phyloP scores from a whole-genome alignment of 2,888 invertebrate species.

The Drosophila melanosoma region DNA sequence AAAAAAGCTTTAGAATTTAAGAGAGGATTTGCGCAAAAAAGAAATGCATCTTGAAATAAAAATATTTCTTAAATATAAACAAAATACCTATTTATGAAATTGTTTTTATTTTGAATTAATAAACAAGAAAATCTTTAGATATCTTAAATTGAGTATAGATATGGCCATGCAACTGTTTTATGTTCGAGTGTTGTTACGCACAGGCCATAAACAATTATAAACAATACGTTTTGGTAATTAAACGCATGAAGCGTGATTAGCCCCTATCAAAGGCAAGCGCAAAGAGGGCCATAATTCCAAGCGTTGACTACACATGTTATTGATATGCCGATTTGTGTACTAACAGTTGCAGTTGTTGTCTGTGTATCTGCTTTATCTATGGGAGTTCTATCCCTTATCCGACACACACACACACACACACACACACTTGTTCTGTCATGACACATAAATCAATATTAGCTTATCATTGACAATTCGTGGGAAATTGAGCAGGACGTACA shows the following conservation, averaged over 20 bases:
- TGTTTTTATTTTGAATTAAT: background rate
- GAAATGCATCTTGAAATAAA: background rate
- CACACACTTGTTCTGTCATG: slow-evolving; percentile 16
- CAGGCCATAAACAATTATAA: slow-evolving; percentile 63
- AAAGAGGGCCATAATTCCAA: slow-evolving; percentile 52
- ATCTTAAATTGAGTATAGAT: background rate
- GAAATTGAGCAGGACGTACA: slow-evolving; percentile 56
- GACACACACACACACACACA: background rate
- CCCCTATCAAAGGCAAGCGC: slow-evolving; percentile 28
- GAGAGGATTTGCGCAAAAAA: no score
- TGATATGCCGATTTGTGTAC: slow-evolving; percentile 48
- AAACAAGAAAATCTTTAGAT: background rate
- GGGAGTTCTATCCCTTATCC: background rate
- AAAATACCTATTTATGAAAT: background rate
- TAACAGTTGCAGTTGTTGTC: slow-evolving; percentile 37
- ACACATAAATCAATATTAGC: slow-evolving; percentile 73
- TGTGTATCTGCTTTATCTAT: slow-evolving; percentile 8
- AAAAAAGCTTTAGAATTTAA: background rate
- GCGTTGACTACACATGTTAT: slow-evolving; percentile 34
- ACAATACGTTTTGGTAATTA: slow-evolving; percentile 68
- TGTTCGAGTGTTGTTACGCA: slow-evolving; percentile 9
- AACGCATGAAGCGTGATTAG: slow-evolving; percentile 50
- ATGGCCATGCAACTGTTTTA: background rate
- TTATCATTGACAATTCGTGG: slow-evolving; percentile 68
- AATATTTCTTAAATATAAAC: background rate